Conservation (phyloP, 2,113 vertebrate genomes). For the Eupsittula cactorum region DNA sequence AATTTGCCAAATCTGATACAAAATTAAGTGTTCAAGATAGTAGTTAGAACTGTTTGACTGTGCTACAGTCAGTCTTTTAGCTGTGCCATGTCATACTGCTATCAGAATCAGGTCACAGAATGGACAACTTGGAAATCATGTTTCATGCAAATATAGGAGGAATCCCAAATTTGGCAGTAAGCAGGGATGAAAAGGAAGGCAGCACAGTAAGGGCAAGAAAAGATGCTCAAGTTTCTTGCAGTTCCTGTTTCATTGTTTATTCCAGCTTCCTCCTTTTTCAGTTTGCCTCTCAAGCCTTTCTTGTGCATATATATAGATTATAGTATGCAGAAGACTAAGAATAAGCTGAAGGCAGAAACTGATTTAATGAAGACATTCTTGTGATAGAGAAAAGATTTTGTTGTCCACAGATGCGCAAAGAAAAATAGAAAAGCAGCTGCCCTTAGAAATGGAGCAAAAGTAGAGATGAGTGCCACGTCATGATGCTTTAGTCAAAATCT, state of each 20-base stretch:
- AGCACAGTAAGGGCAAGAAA: conserved; percentile 8
- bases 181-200: conserved; percentile 14
- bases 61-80: background rate
- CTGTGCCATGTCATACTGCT: background rate
- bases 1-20: background rate
- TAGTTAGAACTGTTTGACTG: background rate
- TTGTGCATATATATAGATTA: conserved; percentile 47
- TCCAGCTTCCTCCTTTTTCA: conserved; percentile 57
- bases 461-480: conserved; percentile 28
- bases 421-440: conserved; percentile 69
- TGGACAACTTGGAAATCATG: background rate
- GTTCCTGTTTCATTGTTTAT: conserved; percentile 55
- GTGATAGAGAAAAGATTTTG: conserved; percentile 56
- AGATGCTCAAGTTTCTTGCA: conserved; percentile 1
- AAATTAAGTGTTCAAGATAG: background rate
- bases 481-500: conserved; percentile 39
- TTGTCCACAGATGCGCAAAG: conserved; percentile 63
- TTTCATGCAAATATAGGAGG: background rate
- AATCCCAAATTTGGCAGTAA: conserved; percentile 27
- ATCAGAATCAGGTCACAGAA: background rate
- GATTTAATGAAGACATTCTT: conserved; percentile 66
- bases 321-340: conserved; percentile 46
- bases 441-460: conserved; percentile 53
- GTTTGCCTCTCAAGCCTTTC: conserved; percentile 52
- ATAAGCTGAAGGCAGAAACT: conserved; percentile 60